Evolutionary conservation across 2,113 vertebrate genomes (phyloP).

Genomic region (Nerophis ophidion): DNA sequence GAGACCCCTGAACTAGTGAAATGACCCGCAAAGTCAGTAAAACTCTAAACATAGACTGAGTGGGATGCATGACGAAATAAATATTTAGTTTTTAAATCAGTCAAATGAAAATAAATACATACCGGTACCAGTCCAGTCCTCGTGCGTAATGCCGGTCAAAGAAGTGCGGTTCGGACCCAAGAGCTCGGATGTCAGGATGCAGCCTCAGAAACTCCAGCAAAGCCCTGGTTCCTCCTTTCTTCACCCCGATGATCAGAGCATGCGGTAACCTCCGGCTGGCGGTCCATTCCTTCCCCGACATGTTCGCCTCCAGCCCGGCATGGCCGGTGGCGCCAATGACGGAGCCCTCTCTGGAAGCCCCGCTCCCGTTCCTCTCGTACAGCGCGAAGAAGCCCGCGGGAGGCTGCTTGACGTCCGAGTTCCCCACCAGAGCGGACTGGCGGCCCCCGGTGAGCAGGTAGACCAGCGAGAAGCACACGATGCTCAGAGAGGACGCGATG

Average conservation of each 20-base stretch:
- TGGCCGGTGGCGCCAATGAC: slow-evolving; percentile 17
- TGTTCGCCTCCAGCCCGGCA: slow-evolving; percentile 44
- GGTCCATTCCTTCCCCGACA: slow-evolving; percentile 69
- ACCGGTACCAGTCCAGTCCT: slow-evolving; percentile 79
- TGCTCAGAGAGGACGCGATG: slow-evolving; percentile 65
- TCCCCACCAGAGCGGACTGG: slow-evolving; percentile 54
- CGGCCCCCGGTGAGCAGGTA: slow-evolving; percentile 68
- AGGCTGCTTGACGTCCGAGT: slow-evolving; percentile 28
- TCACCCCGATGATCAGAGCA: slow-evolving; percentile 76
- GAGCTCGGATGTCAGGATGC: slow-evolving; percentile 74
- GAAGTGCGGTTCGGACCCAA: slow-evolving; percentile 76
- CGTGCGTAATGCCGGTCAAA: slow-evolving; percentile 77
- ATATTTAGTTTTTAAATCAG: neutral
- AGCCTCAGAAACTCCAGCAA: slow-evolving; percentile 76
- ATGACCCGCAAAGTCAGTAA: no score
- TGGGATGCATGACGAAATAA: no score
- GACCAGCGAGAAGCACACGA: slow-evolving; percentile 66
- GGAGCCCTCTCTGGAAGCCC: slow-evolving; percentile 10
- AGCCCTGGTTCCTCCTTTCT: slow-evolving; percentile 75
- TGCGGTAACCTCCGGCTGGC: slow-evolving; percentile 69
- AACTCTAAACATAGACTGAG: no score
- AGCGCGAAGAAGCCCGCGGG: slow-evolving; percentile 23
- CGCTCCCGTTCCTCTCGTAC: slow-evolving; percentile 44
- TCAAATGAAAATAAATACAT: slow-evolving; percentile 5
- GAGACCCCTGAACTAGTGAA: no score